Conservation (phyloP, 1,140 invertebrate species). For the Sarcophaga peregrina region DNA sequence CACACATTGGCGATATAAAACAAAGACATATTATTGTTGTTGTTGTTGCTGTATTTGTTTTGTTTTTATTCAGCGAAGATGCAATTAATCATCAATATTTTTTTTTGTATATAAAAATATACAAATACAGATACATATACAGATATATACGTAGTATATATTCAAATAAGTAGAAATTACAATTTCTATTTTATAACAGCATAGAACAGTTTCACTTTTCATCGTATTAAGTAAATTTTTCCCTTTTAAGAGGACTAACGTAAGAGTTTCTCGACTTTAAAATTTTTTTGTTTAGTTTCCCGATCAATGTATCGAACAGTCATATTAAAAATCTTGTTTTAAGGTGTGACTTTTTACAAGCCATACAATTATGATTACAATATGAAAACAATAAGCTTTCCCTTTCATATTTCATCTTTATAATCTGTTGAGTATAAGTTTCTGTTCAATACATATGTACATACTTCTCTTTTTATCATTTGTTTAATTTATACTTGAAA, state of each 20-base stretch:
- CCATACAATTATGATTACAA: neutral
- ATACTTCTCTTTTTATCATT: too few species aligned
- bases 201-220: too few species aligned
- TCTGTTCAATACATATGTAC: too few species aligned
- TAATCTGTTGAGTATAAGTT: neutral
- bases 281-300: slow-evolving; percentile 1
- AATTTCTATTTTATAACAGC: too few species aligned
- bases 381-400: slow-evolving; percentile 19
- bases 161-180: too few species aligned
- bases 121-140: neutral
- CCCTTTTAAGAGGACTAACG: too few species aligned
- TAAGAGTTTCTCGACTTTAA: neutral
- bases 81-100: slow-evolving; percentile 33
- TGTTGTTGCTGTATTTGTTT: neutral
- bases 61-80: slow-evolving; percentile 4
- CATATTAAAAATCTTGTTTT: too few species aligned
- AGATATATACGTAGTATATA: neutral
- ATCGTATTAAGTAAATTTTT: too few species aligned
- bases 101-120: neutral
- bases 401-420: slow-evolving; percentile 2
- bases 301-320: neutral
- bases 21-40: neutral
- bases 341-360: neutral
- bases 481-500: too few species aligned
- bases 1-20: neutral